Conservation (phyloP, 2,113 vertebrate species). For the Dolichallabes microphthalmus region DNA sequence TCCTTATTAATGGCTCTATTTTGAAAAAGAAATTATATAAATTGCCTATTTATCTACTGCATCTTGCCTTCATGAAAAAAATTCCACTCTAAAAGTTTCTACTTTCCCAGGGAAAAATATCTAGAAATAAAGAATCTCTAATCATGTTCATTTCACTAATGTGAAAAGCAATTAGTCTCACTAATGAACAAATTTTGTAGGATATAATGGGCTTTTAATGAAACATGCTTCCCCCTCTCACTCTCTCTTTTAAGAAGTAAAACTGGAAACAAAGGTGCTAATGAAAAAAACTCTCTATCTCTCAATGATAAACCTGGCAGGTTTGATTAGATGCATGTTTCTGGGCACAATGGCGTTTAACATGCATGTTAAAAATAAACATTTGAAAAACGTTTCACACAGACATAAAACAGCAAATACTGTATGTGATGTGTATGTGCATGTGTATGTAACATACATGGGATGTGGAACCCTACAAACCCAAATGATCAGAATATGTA, state of each 20-base stretch:
- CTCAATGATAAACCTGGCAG: conserved; percentile 5
- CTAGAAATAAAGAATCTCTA: neutral
- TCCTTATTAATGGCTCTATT: neutral
- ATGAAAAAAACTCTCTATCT: conserved; percentile 34
- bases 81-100: neutral
- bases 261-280: conserved; percentile 44
- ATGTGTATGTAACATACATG: too few species aligned
- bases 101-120: neutral
- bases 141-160: conserved; percentile 45
- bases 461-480: neutral
- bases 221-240: conserved; percentile 31
- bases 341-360: neutral
- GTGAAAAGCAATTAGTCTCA: conserved; percentile 40
- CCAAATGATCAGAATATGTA: neutral
- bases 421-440: too few species aligned
- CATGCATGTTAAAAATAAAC: neutral
- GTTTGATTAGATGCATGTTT: neutral
- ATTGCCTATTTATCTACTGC: neutral
- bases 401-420: neutral
- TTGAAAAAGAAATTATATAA: neutral
- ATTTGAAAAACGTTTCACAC: neutral
- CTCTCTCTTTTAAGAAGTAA: conserved; percentile 29
- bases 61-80: neutral
- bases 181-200: conserved; percentile 49
- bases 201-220: conserved; percentile 59